Conservation (phyloP, 2,888 invertebrate genomes). For the Nomada ferruginata region DNA sequence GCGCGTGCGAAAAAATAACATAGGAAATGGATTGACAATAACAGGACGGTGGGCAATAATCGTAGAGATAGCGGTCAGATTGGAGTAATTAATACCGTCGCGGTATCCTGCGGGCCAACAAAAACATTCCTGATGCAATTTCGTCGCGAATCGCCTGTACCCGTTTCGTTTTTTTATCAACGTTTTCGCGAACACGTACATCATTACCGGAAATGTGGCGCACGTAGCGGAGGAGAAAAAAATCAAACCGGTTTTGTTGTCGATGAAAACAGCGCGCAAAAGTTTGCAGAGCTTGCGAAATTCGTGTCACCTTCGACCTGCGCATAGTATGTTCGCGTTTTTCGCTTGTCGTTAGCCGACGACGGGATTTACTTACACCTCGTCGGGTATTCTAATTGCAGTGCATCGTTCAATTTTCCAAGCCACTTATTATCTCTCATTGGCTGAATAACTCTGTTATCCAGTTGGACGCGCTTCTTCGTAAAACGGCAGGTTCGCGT, state of each 20-base stretch:
- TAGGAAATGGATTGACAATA: constrained; percentile 9
- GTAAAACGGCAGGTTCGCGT: constrained; percentile 19
- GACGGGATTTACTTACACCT: constrained; percentile 10
- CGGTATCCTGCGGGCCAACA: constrained; percentile 27
- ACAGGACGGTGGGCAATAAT: constrained; percentile 23
- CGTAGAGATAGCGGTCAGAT: constrained; percentile 10
- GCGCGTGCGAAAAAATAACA: background rate
- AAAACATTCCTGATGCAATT: constrained; percentile 26
- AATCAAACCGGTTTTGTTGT: background rate
- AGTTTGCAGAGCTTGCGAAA: background rate
- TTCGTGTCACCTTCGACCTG: background rate
- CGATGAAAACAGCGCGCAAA: background rate
- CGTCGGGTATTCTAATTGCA: constrained; percentile 20
- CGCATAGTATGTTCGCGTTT: background rate
- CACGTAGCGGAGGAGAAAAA: background rate
- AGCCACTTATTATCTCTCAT: constrained; percentile 14
- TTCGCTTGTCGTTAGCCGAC: constrained; percentile 2
- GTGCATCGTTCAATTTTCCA: constrained; percentile 26
- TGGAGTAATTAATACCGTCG: background rate
- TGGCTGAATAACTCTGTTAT: constrained; percentile 14
- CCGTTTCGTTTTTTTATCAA: constrained; percentile 18
- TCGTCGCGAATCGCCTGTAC: background rate
- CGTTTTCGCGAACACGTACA: background rate
- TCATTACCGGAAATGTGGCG: background rate
- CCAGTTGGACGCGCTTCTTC: constrained; percentile 11